A percentile compares a stretch with the other conserved stretches of the same genome.
phyloP scores from a whole-genome alignment of 2,888 invertebrate genomes.

The Thereva unica region DNA sequence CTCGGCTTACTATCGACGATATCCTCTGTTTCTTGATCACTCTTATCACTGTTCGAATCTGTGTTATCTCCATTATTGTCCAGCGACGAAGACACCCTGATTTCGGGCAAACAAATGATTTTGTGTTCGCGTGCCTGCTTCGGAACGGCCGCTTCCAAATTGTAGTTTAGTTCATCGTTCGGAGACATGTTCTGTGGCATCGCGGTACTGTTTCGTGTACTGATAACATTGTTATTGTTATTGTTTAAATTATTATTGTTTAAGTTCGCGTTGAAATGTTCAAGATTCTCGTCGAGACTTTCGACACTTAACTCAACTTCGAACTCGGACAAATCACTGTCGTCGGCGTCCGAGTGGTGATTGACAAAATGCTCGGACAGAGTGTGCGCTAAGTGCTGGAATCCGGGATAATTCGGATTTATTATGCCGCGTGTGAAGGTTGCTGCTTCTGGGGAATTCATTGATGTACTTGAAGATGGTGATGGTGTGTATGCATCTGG shows the following conservation, averaged over 20 bases:
- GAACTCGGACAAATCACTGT: slow-evolving; percentile 53
- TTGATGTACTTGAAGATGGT: slow-evolving; percentile 43
- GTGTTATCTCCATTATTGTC: background rate
- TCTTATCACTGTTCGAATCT: background rate
- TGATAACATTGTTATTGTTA: slow-evolving; percentile 30
- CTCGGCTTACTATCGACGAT: background rate
- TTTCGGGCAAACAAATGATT: slow-evolving; percentile 36
- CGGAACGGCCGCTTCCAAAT: slow-evolving; percentile 17
- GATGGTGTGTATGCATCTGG: slow-evolving; percentile 43
- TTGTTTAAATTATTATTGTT: slow-evolving; percentile 47
- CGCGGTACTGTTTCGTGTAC: background rate
- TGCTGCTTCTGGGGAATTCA: slow-evolving; percentile 47
- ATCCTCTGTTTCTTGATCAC: slow-evolving; percentile 1
- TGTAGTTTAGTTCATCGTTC: slow-evolving; percentile 36
- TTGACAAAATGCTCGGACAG: slow-evolving; percentile 59
- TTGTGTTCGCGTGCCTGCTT: slow-evolving; percentile 36
- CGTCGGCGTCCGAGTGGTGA: slow-evolving; percentile 52
- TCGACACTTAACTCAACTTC: slow-evolving; percentile 52
- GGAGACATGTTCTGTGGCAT: slow-evolving; percentile 9
- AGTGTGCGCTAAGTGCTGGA: slow-evolving; percentile 78
- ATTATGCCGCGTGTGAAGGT: slow-evolving; percentile 71
- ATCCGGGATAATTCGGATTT: slow-evolving; percentile 83
- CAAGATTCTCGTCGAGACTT: slow-evolving; percentile 47
- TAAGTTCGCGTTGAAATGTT: slow-evolving; percentile 54
- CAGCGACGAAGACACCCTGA: slow-evolving; percentile 29